Conservation (phyloP, 2,113 vertebrate genomes). For the Heptranchias perlo region DNA sequence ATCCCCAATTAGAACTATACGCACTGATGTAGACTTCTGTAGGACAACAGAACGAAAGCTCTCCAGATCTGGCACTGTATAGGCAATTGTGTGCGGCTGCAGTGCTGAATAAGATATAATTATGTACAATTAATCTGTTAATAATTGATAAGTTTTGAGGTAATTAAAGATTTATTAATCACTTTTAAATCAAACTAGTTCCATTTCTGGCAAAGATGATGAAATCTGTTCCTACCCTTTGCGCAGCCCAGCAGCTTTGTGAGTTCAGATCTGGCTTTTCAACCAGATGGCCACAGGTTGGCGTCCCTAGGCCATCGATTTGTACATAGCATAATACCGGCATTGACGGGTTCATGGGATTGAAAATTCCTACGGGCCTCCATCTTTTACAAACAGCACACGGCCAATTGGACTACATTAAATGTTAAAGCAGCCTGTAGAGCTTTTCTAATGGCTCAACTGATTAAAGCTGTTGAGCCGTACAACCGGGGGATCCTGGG, state of each 20-base stretch:
- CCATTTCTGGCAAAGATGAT: background rate
- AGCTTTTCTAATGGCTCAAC: background rate
- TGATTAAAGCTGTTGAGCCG: background rate
- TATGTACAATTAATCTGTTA: slow-evolving; percentile 34
- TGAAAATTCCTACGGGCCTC: background rate
- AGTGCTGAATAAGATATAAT: slow-evolving; percentile 30
- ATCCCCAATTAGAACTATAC: background rate
- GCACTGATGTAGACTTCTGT: background rate
- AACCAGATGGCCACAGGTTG: background rate
- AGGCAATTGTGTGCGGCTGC: background rate
- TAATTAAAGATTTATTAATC: slow-evolving; percentile 37
- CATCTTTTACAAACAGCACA: background rate
- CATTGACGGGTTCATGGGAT: background rate
- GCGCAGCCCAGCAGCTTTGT: background rate
- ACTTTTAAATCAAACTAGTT: background rate
- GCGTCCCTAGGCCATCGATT: background rate
- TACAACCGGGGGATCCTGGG: too few species aligned
- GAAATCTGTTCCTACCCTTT: slow-evolving; percentile 22
- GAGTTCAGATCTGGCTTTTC: background rate
- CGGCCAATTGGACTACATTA: background rate
- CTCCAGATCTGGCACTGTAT: background rate
- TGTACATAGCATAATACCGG: background rate
- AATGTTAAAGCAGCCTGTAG: too few species aligned
- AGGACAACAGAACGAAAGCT: background rate
- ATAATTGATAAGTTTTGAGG: slow-evolving; percentile 19